Percentiles rank a stretch among this genome's conserved stretches.
Evolutionary conservation across 2,113 vertebrate species (phyloP).

Genomic region (Progne subis): DNA sequence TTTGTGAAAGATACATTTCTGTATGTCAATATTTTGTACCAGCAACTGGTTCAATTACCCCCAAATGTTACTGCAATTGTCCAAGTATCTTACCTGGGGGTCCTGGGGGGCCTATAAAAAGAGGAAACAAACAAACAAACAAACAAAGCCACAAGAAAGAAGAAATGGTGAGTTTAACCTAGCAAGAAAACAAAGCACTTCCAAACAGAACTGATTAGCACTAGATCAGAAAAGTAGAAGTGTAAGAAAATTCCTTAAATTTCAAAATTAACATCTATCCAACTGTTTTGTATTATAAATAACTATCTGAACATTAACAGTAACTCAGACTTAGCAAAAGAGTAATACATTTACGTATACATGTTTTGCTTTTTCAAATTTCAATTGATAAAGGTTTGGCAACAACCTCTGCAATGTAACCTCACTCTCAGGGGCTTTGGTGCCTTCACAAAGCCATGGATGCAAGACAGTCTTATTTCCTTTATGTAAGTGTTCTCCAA

Average conservation of each 20-base stretch:
- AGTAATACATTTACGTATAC: not conserved
- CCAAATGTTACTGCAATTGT: not conserved
- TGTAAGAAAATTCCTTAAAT: not conserved
- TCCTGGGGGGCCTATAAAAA: conserved; percentile 86
- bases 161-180: not conserved
- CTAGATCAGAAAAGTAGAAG: not conserved
- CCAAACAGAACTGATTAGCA: not conserved
- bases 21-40: not conserved
- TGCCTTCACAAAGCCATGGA: not conserved
- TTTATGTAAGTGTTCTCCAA: not conserved
- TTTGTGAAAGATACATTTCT: not conserved
- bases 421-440: not conserved
- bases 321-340: not conserved
- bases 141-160: not conserved
- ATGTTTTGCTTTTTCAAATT: not conserved
- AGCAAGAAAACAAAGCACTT: not conserved
- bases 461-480: not conserved
- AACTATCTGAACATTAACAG: not conserved
- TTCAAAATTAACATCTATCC: not conserved
- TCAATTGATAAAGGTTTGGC: not conserved
- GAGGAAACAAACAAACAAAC: not conserved
- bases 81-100: conserved; percentile 82
- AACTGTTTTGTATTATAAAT: not conserved
- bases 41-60: not conserved
- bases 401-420: not conserved